These are phyloP conservation scores for Carcharodon carcharias DNA, from an alignment of 2,797 vertebrate genomes.

Conservation along the genomic window DNA sequence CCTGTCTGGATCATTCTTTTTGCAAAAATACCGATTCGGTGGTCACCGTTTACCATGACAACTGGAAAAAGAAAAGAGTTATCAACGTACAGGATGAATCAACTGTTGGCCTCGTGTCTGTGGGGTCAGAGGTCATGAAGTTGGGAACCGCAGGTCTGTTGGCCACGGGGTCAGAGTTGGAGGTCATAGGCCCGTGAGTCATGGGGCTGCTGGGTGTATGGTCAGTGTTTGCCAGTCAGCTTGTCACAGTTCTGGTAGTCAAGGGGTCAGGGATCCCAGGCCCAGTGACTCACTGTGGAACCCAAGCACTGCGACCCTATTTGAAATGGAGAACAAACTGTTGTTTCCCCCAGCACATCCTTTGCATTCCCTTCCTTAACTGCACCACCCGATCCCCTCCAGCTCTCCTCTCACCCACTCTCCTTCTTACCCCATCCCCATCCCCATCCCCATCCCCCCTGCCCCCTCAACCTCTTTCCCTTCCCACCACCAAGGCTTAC, in stretches of 20 bases:
- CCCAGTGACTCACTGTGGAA: no score
- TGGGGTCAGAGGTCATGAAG: background rate
- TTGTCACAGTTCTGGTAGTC: no score
- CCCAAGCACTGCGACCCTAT: no score
- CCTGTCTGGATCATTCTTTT: slow-evolving; percentile 97
- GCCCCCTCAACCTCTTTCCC: background rate
- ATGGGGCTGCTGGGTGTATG: no score
- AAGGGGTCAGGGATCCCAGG: no score
- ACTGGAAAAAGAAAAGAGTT: slow-evolving; percentile 56
- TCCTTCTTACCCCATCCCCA: no score
- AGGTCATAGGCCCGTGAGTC: no score
- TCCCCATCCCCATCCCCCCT: background rate
- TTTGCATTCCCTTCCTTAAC: background rate
- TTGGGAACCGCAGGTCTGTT: background rate
- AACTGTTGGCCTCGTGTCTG: no score
- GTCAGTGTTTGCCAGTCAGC: no score
- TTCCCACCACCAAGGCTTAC: background rate
- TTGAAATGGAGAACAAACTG: background rate
- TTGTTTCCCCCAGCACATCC: background rate
- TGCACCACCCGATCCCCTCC: no score
- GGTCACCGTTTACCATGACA: slow-evolving; percentile 98
- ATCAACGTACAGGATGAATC: background rate
- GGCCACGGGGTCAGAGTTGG: no score
- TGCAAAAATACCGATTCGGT: slow-evolving; percentile 96
- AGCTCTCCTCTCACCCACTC: background rate